Conservation (phyloP, 23 tunicate species). For the Clavelina lepadiformis region DNA sequence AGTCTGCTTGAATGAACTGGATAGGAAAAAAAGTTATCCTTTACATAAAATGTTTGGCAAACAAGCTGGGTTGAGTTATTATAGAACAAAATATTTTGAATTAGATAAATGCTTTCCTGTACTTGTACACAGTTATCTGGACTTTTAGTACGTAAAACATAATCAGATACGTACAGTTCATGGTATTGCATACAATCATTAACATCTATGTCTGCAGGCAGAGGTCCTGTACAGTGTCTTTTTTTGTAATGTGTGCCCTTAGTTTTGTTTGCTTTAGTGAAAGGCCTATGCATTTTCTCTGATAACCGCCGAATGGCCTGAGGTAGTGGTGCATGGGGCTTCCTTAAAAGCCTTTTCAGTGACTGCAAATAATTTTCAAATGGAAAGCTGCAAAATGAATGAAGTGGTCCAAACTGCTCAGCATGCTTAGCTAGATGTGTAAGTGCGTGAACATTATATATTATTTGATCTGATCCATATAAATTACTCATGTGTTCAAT, state of each 20-base stretch:
- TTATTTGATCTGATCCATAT: slow-evolving; percentile 11
- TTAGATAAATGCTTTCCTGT: no score
- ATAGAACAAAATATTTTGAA: no score
- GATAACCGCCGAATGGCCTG: neutral
- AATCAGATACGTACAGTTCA: no score
- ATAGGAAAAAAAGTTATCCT: no score
- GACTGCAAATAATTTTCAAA: slow-evolving; percentile 36
- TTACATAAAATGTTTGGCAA: no score
- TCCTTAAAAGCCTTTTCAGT: slow-evolving; percentile 11
- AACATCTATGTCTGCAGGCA: no score
- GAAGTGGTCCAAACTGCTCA: slow-evolving; percentile 21
- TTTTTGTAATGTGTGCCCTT: neutral
- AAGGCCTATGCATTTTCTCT: neutral
- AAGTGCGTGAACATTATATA: slow-evolving; percentile 31
- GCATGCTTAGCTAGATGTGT: slow-evolving; percentile 26
- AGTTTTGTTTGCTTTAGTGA: neutral
- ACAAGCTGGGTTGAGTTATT: no score
- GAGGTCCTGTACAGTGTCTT: neutral
- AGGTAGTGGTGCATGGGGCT: slow-evolving; percentile 9
- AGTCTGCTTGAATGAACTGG: no score
- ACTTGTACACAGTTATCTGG: no score
- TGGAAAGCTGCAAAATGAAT: slow-evolving; percentile 20
- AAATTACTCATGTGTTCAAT: slow-evolving; percentile 8
- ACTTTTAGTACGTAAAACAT: no score
- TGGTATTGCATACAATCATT: no score